These are phyloP conservation scores for Bradypus variegatus DNA, from an alignment of 2,797 vertebrate species.

Conservation along the genomic window DNA sequence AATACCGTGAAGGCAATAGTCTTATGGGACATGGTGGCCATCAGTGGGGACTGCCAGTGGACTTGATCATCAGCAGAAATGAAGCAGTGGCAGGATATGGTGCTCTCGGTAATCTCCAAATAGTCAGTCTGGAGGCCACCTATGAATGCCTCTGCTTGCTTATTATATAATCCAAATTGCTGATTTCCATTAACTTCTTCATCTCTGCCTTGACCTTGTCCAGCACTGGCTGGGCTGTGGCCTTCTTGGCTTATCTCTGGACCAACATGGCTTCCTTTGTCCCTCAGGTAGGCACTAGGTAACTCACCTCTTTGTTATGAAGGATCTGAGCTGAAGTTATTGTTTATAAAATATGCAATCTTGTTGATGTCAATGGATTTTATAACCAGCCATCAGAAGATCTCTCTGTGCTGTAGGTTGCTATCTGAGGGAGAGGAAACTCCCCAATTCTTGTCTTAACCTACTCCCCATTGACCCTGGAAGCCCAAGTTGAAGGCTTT, in stretches of 20 bases:
- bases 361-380: background rate
- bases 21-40: conserved; percentile 89
- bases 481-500: background rate
- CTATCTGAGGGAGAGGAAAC: background rate
- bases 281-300: background rate
- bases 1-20: conserved; percentile 90
- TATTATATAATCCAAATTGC: conserved; percentile 65
- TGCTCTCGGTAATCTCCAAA: conserved; percentile 83
- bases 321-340: background rate
- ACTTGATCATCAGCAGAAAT: conserved; percentile 89
- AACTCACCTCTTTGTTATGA: background rate
- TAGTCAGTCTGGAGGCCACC: conserved; percentile 81
- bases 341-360: background rate
- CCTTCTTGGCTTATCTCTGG: background rate
- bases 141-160: conserved; percentile 88
- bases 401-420: no score
- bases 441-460: background rate
- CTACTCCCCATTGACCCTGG: background rate
- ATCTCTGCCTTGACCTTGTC: background rate
- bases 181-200: background rate
- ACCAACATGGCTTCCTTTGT: background rate
- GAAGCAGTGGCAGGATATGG: conserved; percentile 84
- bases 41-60: conserved; percentile 84
- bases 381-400: background rate
- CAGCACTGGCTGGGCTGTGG: background rate